A percentile compares a stretch with the other conserved stretches of the same genome.
These are phyloP conservation scores for Armadillidium nasatum DNA, from an alignment of 1,140 invertebrate genomes.

Conservation along the genomic window DNA sequence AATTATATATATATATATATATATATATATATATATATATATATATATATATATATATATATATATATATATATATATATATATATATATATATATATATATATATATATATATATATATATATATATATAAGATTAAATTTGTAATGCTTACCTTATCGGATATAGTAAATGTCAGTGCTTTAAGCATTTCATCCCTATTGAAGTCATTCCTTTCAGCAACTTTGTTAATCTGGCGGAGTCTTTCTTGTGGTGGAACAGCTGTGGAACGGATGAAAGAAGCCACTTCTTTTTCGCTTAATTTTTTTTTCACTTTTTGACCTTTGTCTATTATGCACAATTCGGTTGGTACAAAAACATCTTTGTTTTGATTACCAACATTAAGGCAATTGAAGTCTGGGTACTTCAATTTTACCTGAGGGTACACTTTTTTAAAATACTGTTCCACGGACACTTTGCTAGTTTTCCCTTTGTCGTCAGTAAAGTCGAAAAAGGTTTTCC, in stretches of 20 bases:
- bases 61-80: no score
- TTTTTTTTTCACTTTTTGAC: conserved; percentile 32
- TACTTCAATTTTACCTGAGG: background rate
- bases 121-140: no score
- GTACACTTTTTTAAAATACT: background rate
- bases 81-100: no score
- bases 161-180: conserved; percentile 31
- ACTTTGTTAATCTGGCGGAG: background rate
- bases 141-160: conserved; percentile 25
- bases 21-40: no score
- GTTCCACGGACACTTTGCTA: background rate
- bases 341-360: conserved; percentile 5
- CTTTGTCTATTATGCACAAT: conserved; percentile 32
- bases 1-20: no score
- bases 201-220: conserved; percentile 10
- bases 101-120: no score
- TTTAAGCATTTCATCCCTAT: conserved; percentile 19
- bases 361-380: conserved; percentile 3
- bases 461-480: no score
- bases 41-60: no score
- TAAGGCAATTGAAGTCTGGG: conserved; percentile 16
- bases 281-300: conserved; percentile 27
- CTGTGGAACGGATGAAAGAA: conserved; percentile 25
- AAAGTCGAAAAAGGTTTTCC: no score
- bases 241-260: conserved; percentile 23